phyloP scores from a whole-genome alignment of 2,797 vertebrate species.

The Adrianichthys oophorus region DNA sequence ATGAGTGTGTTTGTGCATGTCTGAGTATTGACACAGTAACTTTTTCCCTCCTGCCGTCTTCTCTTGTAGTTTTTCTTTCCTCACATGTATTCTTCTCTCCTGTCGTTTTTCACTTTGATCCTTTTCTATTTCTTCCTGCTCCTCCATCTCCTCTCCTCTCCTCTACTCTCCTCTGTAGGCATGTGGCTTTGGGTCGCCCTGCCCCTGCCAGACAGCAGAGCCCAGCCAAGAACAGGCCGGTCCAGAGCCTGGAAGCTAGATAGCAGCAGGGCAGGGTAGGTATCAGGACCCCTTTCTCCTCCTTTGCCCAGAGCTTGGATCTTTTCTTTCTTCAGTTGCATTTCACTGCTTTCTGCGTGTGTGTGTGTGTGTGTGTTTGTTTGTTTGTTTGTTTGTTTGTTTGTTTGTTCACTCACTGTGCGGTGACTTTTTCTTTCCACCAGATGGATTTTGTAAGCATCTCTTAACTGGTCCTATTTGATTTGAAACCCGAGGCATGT shows the following conservation, averaged over 20 bases:
- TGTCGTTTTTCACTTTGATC: constrained; percentile 20
- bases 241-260: constrained; percentile 99
- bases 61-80: constrained; percentile 26
- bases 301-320: constrained; percentile 59
- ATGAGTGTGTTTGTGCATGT: constrained; percentile 25
- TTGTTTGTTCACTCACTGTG: constrained; percentile 5
- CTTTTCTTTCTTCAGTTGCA: constrained; percentile 9
- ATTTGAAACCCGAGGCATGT: constrained; percentile 8
- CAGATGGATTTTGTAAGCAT: constrained; percentile 20
- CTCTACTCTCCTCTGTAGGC: constrained; percentile 81
- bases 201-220: constrained; percentile 93
- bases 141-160: too few species aligned
- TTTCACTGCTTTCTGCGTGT: constrained; percentile 10
- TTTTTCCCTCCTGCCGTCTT: constrained; percentile 32
- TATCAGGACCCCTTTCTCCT: constrained; percentile 80
- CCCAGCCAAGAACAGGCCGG: constrained; percentile 92
- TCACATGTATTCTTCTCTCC: constrained; percentile 37
- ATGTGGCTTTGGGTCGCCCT: constrained; percentile 94
- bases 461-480: neutral
- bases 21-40: constrained; percentile 32
- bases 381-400: constrained; percentile 13
- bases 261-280: constrained; percentile 97
- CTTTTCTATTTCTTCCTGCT: constrained; percentile 12
- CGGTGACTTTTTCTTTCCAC: constrained; percentile 18
- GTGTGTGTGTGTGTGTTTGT: constrained; percentile 15